Evolutionary conservation across 1,140 invertebrate genomes (phyloP).

Genomic region (Drosophila navojoa): DNA sequence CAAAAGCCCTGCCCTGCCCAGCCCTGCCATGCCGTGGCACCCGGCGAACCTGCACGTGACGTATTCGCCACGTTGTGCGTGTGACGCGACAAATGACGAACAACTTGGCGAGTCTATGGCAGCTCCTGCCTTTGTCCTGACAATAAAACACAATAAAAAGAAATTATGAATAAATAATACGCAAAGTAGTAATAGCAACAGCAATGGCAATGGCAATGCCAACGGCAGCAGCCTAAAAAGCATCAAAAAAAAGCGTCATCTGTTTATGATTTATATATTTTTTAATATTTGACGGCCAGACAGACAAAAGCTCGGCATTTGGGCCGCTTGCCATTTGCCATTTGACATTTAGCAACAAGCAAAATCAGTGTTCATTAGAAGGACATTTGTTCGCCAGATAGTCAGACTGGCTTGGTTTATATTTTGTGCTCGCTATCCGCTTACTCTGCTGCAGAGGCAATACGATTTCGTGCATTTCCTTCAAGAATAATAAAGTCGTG

Average conservation of each 20-base stretch:
- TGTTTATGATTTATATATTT: conserved; percentile 79
- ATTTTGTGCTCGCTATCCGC: not conserved
- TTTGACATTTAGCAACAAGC: conserved; percentile 59
- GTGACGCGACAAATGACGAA: conserved; percentile 55
- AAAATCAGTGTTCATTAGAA: conserved; percentile 67
- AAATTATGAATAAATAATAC: conserved; percentile 81
- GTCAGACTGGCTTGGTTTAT: conserved; percentile 41
- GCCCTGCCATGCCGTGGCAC: conserved; percentile 3
- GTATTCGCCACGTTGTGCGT: conserved; percentile 79
- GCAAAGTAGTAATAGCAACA: conserved; percentile 68
- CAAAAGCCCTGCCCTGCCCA: not conserved
- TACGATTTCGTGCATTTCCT: too few relatives aligned
- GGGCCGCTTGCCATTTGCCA: conserved; percentile 17
- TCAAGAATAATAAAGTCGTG: too few relatives aligned
- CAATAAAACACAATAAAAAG: conserved; percentile 81
- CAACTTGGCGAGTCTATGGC: conserved; percentile 25
- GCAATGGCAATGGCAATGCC: conserved; percentile 28
- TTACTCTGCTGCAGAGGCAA: too few relatives aligned
- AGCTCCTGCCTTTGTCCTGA: conserved; percentile 30
- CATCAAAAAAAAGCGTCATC: conserved; percentile 60
- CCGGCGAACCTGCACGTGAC: conserved; percentile 70
- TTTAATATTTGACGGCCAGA: conserved; percentile 59
- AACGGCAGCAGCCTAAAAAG: conserved; percentile 35
- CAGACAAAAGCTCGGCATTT: conserved; percentile 4
- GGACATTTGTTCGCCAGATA: conserved; percentile 58